Conservation (phyloP, 2,888 invertebrate species). For the Ochropacha duplaris region DNA sequence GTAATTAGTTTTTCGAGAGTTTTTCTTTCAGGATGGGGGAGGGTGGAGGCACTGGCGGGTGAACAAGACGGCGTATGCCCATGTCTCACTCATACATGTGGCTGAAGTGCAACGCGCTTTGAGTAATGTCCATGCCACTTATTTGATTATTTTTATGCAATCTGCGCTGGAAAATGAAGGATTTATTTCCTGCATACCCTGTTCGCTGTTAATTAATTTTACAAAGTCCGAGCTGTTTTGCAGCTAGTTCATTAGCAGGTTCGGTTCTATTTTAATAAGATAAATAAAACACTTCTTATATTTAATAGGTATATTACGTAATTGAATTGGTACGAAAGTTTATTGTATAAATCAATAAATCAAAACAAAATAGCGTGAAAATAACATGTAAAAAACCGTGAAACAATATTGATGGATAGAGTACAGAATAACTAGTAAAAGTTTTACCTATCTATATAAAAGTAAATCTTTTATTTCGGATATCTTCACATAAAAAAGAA, state of each 20-base stretch:
- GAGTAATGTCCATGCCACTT: constrained; percentile 79
- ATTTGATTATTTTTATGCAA: constrained; percentile 83
- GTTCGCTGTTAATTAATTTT: constrained; percentile 75
- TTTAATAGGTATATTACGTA: not conserved
- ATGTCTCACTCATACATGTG: constrained; percentile 48
- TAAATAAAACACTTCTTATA: not conserved
- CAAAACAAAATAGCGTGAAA: not conserved
- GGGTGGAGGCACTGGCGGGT: constrained; percentile 58
- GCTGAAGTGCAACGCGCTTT: constrained; percentile 65
- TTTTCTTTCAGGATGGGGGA: constrained; percentile 81
- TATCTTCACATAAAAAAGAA: too few relatives aligned
- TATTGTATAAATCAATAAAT: too few relatives aligned
- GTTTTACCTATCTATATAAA: too few relatives aligned
- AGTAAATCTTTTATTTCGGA: too few relatives aligned
- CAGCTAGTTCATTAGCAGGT: not conserved
- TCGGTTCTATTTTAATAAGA: not conserved
- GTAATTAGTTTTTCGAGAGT: constrained; percentile 84
- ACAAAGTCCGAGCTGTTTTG: constrained; percentile 45
- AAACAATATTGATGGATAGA: too few relatives aligned
- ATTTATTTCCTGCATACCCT: constrained; percentile 67
- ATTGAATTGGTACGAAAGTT: not conserved
- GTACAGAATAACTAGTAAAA: too few relatives aligned
- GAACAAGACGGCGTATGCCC: constrained; percentile 43
- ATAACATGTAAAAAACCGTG: too few relatives aligned
- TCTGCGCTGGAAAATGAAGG: constrained; percentile 76